Conservation (phyloP, 2,113 vertebrate genomes). For the Echinops telfairi region DNA sequence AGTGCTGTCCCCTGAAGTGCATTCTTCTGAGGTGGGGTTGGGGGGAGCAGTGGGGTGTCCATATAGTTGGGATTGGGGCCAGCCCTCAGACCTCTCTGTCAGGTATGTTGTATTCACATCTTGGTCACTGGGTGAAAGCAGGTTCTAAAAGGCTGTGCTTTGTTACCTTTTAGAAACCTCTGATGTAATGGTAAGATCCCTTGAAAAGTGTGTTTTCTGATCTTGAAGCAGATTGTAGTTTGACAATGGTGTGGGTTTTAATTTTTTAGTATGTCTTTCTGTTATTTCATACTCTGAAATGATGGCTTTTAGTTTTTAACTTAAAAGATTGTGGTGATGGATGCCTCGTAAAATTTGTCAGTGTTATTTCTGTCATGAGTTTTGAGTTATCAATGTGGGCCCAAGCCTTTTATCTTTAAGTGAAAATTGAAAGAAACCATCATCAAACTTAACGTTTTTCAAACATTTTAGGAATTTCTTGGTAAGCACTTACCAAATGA, state of each 20-base stretch:
- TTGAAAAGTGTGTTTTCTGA: slow-evolving; percentile 60
- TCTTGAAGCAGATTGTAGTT: slow-evolving; percentile 60
- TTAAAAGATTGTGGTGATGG: slow-evolving; percentile 52
- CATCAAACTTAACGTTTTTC: slow-evolving; percentile 74
- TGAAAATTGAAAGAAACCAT: slow-evolving; percentile 73
- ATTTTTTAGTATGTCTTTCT: slow-evolving; percentile 64
- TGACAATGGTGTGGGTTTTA: slow-evolving; percentile 36
- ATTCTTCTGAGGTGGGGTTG: too few species aligned
- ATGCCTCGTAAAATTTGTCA: slow-evolving; percentile 15
- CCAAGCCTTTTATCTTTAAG: slow-evolving; percentile 56
- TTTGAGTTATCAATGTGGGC: slow-evolving; percentile 59
- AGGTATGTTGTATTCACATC: too few species aligned
- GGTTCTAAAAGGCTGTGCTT: background rate
- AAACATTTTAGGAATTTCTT: slow-evolving; percentile 68
- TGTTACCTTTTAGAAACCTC: slow-evolving; percentile 60
- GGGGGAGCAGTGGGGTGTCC: too few species aligned
- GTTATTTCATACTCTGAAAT: slow-evolving; percentile 31
- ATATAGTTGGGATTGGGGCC: too few species aligned
- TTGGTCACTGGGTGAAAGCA: too few species aligned
- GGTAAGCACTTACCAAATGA: slow-evolving; percentile 57
- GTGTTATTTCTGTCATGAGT: slow-evolving; percentile 38
- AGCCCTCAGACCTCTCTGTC: too few species aligned
- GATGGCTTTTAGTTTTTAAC: slow-evolving; percentile 61
- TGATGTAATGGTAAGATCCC: background rate
- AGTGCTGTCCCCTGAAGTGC: too few species aligned